Evolutionary conservation across 2,888 invertebrate species (phyloP).

Genomic region (Drosophila lacicola): DNA sequence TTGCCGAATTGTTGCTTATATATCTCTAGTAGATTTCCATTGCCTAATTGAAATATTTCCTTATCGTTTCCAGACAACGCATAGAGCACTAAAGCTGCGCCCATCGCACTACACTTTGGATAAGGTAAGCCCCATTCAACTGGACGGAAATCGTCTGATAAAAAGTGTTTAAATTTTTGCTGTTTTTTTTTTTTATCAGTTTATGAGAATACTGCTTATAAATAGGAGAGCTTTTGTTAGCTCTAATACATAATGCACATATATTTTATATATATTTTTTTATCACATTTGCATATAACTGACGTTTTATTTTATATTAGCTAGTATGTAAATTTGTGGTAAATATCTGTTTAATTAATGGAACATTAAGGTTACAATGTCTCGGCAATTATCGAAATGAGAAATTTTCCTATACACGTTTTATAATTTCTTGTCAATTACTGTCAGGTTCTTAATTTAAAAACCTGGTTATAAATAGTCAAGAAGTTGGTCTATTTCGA

Average conservation of each 20-base stretch:
- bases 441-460: no score
- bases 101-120: slow-evolving; percentile 33
- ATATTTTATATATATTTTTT: neutral
- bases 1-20: slow-evolving; percentile 8
- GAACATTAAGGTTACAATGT: neutral
- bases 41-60: slow-evolving; percentile 24
- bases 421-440: no score
- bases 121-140: slow-evolving; percentile 38
- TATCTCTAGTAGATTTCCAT: neutral
- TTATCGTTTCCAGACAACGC: slow-evolving; percentile 45
- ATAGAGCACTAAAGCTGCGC: slow-evolving; percentile 25
- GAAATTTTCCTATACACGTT: no score
- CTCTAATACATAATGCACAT: neutral
- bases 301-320: neutral
- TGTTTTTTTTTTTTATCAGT: neutral
- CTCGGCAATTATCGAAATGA: neutral
- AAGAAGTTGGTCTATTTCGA: no score
- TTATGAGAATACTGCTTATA: neutral
- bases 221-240: neutral
- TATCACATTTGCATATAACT: neutral
- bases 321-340: neutral
- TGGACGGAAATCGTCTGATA: neutral
- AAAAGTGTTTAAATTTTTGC: no score
- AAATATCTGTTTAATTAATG: neutral
- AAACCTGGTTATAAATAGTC: no score